A percentile compares a stretch with the other conserved stretches of the same genome.
These are phyloP conservation scores for Peromyscus eremicus DNA, from an alignment of 2,797 vertebrate genomes.

Conservation along the genomic window DNA sequence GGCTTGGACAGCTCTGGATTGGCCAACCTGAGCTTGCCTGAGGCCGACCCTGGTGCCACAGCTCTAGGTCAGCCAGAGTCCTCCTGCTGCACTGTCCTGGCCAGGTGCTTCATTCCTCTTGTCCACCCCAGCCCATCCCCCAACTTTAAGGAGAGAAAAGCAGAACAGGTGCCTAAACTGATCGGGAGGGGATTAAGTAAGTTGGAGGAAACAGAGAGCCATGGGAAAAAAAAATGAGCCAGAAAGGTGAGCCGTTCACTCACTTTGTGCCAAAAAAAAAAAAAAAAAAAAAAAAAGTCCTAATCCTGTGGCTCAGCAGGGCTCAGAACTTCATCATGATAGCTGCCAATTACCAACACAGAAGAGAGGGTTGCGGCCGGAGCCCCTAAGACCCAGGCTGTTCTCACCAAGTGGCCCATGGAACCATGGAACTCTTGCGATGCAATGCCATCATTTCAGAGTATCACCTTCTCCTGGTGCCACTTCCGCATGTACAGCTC, in stretches of 20 bases:
- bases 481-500: not conserved
- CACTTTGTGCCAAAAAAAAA: not conserved
- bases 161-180: accelerated
- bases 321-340: not conserved
- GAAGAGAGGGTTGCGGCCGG: not conserved
- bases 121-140: not conserved
- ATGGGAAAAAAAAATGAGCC: slow-evolving; percentile 44
- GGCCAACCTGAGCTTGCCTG: not conserved
- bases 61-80: not conserved
- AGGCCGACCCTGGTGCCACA: not conserved
- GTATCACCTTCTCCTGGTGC: not conserved
- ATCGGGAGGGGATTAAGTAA: not conserved
- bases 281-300: too few species aligned
- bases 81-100: accelerated
- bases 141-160: not conserved
- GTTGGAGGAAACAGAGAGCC: not conserved
- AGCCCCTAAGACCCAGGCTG: not conserved
- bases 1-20: accelerated
- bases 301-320: not conserved
- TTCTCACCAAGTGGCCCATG: not conserved
- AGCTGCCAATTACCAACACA: not conserved
- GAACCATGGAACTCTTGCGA: too few species aligned
- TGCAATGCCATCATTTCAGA: not conserved
- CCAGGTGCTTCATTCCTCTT: not conserved
- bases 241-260: not conserved